A percentile compares a stretch with the other conserved stretches of the same genome.
Evolutionary conservation across 2,888 invertebrate genomes (phyloP).

Genomic region (Aphidoletes aphidimyza): DNA sequence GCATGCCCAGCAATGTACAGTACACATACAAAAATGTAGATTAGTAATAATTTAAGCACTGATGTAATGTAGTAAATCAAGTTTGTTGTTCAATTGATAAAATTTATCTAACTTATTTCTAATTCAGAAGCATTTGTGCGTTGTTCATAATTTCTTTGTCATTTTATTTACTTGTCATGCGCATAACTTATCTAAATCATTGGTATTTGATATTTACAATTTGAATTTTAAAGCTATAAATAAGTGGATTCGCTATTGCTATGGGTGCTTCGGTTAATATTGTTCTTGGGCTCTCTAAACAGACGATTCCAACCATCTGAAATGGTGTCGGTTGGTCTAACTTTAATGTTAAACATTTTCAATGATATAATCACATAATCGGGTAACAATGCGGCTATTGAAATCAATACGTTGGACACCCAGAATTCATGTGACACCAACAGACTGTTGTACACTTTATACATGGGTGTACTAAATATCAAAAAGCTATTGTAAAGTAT

Average conservation of each 20-base stretch:
- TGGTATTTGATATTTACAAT: background rate
- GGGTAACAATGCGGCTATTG: slow-evolving; percentile 70
- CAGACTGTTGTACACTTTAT: slow-evolving; percentile 70
- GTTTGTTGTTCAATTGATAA: background rate
- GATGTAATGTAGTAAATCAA: background rate
- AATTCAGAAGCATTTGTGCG: background rate
- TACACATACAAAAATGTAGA: background rate
- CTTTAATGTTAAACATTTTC: slow-evolving; percentile 56
- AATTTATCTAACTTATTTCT: too few relatives aligned
- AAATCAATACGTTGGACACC: slow-evolving; percentile 69
- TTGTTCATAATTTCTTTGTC: background rate
- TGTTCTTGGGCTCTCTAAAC: background rate
- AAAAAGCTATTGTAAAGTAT: slow-evolving; percentile 70
- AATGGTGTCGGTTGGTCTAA: background rate
- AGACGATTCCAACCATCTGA: background rate
- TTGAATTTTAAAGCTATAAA: background rate
- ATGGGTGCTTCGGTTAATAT: background rate
- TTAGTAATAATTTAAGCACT: background rate
- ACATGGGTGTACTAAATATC: slow-evolving; percentile 68
- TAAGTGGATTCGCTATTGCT: slow-evolving; percentile 47
- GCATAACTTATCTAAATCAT: background rate
- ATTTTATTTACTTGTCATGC: slow-evolving; percentile 24
- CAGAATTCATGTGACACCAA: slow-evolving; percentile 71
- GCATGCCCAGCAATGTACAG: background rate
- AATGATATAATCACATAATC: slow-evolving; percentile 66